Evolutionary conservation across 2,797 vertebrate species (phyloP), one percentile per base, ranked within the genome.

Genomic region (Thalassophryne amazonica): DNA sequence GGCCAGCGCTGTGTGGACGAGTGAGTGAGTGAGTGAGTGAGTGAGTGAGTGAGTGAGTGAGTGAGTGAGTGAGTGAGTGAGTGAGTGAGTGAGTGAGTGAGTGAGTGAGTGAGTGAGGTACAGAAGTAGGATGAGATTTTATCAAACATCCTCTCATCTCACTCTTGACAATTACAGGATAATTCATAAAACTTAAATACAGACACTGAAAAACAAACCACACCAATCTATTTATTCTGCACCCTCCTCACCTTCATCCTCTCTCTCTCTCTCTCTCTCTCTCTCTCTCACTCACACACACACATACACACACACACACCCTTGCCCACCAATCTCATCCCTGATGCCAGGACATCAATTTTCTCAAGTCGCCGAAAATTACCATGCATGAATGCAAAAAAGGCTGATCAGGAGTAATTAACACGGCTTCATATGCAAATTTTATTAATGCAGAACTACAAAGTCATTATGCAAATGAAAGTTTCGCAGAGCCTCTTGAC

Each of bases 391-490:
- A 97, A 98, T 97, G 95, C 95, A 97, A 96, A 97, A 89, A 96
- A 95, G 94, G 93, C 95, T 98, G 96, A 98, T 98, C 96, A 98
- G 94, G 94, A 98, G 95, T 98, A 98, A 98, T 98, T 98, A 98
- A 98, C 96, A 94, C 92, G 92, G 94, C 95, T 98, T 98, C 94
- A 97, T 98, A 98, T 98, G 96, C 95, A 98, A 98, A 98, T 98
- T 95, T 94, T 97, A 98, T 98, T 98, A 98, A 98, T 98, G 94
- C 94, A 97, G 94, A 97, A 98, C 95, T 97, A 98, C 96, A 98
- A 97, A 98, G 94, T 98, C 94, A 98, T 98, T 97, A 98, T 98
- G 96, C 93, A 96, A 96, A 97, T 98, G 86, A 93, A 93, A 93
- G 92, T 93, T 95, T 94, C 92, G 93, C 94, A 92, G 92, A 96